Evolutionary conservation across 2,113 vertebrate species (phyloP).

Genomic region (Tautogolabrus adspersus): DNA sequence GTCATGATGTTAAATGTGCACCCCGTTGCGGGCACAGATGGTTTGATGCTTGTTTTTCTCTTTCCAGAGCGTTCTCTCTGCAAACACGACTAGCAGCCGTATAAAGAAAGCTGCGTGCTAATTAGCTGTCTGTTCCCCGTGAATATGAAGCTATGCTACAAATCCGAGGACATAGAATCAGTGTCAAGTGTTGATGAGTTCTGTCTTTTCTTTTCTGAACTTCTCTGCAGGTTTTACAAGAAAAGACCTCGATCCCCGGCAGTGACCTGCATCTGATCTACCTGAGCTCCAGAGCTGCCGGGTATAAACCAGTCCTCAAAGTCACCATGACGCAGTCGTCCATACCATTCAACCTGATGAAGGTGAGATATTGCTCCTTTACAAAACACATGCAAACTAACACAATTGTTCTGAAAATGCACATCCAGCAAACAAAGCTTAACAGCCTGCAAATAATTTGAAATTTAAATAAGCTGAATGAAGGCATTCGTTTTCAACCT

Average conservation of each 20-base stretch:
- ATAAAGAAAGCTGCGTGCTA: background rate
- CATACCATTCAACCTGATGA: constrained; percentile 98
- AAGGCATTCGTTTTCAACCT: too few species aligned
- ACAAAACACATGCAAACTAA: too few species aligned
- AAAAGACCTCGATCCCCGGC: constrained; percentile 95
- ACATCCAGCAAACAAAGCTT: too few species aligned
- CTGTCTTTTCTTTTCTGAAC: constrained; percentile 11
- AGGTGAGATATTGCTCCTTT: constrained; percentile 67
- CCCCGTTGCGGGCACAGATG: background rate
- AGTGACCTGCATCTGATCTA: constrained; percentile 94
- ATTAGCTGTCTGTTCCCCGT: background rate
- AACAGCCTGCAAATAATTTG: too few species aligned
- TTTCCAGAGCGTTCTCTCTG: background rate
- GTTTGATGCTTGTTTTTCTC: constrained; percentile 6
- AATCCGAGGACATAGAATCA: too few species aligned
- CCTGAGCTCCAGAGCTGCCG: constrained; percentile 93
- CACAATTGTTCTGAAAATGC: too few species aligned
- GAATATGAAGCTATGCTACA: background rate
- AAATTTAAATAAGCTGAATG: too few species aligned
- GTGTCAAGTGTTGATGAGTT: background rate
- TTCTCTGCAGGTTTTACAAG: constrained; percentile 91
- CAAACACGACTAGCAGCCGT: background rate
- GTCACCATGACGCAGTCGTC: constrained; percentile 95
- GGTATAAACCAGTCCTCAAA: constrained; percentile 97
- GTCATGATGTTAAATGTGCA: background rate